Percentiles rank a stretch among this genome's conserved stretches.
Conservation (phyloP, 2,888 invertebrate species). For the Acholoe squamosa region DNA sequence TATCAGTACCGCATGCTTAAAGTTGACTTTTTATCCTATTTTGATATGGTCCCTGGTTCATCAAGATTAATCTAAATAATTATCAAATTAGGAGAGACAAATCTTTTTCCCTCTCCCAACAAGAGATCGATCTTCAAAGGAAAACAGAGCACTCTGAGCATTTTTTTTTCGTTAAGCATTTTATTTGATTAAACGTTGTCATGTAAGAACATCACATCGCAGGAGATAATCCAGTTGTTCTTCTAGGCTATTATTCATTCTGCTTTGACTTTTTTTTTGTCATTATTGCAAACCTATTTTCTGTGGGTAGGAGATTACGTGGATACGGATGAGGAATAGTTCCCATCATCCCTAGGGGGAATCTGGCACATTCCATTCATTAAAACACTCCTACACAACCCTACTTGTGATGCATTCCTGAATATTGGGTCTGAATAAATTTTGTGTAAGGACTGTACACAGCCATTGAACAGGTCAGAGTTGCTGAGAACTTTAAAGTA, state of each 20-base stretch:
- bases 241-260: background rate
- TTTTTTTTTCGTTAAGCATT: background rate
- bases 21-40: no score
- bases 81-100: no score
- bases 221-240: background rate
- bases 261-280: background rate
- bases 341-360: background rate
- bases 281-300: background rate
- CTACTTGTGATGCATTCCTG: background rate
- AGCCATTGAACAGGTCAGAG: background rate
- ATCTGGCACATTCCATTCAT: background rate
- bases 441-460: background rate
- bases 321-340: background rate
- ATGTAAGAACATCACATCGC: background rate
- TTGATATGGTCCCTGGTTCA: no score
- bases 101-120: no score
- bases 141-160: no score
- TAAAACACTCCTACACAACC: background rate
- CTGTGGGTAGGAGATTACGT: background rate
- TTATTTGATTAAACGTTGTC: constrained; percentile 10
- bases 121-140: no score
- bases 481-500: no score
- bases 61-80: no score
- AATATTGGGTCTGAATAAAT: background rate
- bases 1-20: no score